Evolutionary conservation across 2,888 invertebrate species (phyloP).

Genomic region (Melangyna quadrimaculata): DNA sequence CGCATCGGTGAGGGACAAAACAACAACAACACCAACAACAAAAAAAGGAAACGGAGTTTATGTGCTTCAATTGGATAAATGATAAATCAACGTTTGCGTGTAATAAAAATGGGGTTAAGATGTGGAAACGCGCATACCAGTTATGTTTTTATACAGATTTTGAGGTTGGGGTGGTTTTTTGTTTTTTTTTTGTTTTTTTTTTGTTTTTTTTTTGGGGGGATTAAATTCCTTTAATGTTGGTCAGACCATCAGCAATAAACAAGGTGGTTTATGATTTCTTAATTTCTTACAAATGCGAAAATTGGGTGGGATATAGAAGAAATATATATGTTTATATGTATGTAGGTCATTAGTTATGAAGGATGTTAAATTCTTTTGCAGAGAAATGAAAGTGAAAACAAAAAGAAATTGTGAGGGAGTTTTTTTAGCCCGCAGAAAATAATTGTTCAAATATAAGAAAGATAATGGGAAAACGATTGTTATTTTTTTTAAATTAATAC

Average conservation of each 20-base stretch:
- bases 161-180: not conserved
- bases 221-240: slow-evolving; percentile 28
- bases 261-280: slow-evolving; percentile 63
- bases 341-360: not conserved
- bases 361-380: not conserved
- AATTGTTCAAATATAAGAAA: not conserved
- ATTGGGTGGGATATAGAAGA: not conserved
- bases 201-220: slow-evolving; percentile 7
- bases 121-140: not conserved
- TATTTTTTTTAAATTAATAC: not conserved
- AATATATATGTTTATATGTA: not conserved
- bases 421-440: slow-evolving; percentile 12
- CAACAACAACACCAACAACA: too few relatives aligned
- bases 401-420: not conserved
- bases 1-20: not conserved
- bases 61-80: slow-evolving; percentile 54
- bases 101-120: slow-evolving; percentile 45
- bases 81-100: slow-evolving; percentile 49
- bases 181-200: not conserved
- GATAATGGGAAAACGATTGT: not conserved
- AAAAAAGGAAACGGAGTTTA: too few relatives aligned
- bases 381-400: not conserved
- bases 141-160: not conserved
- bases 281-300: slow-evolving; percentile 48
- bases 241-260: slow-evolving; percentile 60